A percentile compares a stretch with the other conserved stretches of the same genome.
These are phyloP conservation scores for Syrphus vitripennis DNA, from an alignment of 2,888 invertebrate genomes.

Conservation along the genomic window DNA sequence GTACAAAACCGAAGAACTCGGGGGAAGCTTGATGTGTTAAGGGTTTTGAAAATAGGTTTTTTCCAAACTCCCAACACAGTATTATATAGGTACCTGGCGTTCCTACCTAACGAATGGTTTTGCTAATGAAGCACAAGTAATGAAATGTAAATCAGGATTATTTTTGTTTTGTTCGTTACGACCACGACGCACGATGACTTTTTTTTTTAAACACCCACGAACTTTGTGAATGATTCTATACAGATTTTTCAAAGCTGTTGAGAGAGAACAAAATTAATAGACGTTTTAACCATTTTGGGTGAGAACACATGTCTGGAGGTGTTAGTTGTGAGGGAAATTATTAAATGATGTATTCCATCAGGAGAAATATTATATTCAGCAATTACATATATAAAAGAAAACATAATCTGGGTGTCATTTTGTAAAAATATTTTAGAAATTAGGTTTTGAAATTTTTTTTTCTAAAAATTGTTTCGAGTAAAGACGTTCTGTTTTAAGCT, in stretches of 20 bases:
- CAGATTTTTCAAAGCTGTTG: background rate
- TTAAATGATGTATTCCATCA: background rate
- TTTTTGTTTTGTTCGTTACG: background rate
- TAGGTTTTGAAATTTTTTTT: too few relatives aligned
- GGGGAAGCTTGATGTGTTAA: slow-evolving; percentile 4
- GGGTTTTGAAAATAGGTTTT: slow-evolving; percentile 17
- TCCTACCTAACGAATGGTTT: slow-evolving; percentile 3
- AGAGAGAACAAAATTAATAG: background rate
- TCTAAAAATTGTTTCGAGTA: too few relatives aligned
- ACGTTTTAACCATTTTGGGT: background rate
- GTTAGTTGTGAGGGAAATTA: background rate
- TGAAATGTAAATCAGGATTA: slow-evolving; percentile 23
- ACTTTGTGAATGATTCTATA: background rate
- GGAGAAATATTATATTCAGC: background rate
- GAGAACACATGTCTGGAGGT: background rate
- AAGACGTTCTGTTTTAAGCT: too few relatives aligned
- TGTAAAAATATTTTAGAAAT: too few relatives aligned
- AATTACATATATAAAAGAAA: too few relatives aligned
- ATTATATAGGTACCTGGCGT: too few relatives aligned
- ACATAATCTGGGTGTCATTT: too few relatives aligned
- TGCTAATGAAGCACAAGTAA: slow-evolving; percentile 54
- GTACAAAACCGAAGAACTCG: background rate
- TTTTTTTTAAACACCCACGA: background rate
- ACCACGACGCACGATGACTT: background rate
- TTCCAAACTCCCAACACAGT: background rate